These are phyloP conservation scores for Phoebastria nigripes DNA, from an alignment of 2,797 vertebrate genomes.

Conservation along the genomic window DNA sequence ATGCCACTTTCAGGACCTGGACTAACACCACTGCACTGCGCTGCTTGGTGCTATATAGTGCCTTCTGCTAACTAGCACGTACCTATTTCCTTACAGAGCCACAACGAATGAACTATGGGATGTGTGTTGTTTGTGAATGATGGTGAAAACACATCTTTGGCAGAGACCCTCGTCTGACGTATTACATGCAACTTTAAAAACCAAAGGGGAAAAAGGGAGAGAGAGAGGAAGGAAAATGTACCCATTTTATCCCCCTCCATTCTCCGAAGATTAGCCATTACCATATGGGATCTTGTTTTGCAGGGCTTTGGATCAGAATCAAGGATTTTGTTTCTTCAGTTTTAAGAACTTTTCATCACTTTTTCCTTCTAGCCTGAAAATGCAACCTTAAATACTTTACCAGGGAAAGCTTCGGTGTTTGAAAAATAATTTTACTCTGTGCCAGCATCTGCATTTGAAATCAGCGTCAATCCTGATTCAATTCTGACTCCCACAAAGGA, in stretches of 20 bases:
- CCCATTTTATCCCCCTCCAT: background rate
- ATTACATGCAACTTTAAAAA: background rate
- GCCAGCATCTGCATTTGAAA: conserved; percentile 75
- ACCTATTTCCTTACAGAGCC: background rate
- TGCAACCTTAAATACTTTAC: conserved; percentile 81
- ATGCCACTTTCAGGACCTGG: background rate
- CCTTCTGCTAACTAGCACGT: background rate
- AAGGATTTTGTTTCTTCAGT: conserved; percentile 82
- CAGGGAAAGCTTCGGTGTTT: conserved; percentile 71
- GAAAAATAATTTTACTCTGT: conserved; percentile 73
- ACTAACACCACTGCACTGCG: background rate
- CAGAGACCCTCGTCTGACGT: background rate
- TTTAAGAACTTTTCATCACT: conserved; percentile 82
- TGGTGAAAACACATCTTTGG: background rate
- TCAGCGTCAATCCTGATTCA: conserved; percentile 72
- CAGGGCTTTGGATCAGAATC: conserved; percentile 74
- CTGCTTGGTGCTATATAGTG: background rate
- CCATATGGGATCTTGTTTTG: conserved; percentile 79
- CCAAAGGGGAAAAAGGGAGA: background rate
- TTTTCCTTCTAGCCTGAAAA: conserved; percentile 81
- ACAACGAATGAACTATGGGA: background rate
- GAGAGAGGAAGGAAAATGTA: background rate
- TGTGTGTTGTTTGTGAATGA: background rate
- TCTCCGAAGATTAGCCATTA: conserved; percentile 25
- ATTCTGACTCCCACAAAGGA: conserved; percentile 68